Conservation (phyloP, 2,113 vertebrate species). For the Phocoena phocoena region DNA sequence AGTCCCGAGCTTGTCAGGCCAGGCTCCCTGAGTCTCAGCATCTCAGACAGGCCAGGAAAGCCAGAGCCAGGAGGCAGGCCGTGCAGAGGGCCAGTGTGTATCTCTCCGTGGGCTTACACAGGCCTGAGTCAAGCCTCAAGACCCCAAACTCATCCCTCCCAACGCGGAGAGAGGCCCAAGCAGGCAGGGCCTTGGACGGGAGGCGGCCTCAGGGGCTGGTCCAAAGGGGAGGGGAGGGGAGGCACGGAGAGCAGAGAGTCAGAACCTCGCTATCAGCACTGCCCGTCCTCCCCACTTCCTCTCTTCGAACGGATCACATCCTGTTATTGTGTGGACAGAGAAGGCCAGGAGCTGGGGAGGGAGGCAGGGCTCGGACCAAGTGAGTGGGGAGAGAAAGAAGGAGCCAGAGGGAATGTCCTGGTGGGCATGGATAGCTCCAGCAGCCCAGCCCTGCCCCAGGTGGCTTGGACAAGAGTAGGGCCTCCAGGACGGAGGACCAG, state of each 20-base stretch:
- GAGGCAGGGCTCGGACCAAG: constrained; percentile 40
- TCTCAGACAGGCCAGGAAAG: background rate
- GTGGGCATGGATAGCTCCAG: background rate
- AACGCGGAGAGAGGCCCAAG: background rate
- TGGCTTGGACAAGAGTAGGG: background rate
- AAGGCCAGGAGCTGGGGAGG: constrained; percentile 65
- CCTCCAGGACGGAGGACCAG: background rate
- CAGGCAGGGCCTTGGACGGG: background rate
- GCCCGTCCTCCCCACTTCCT: constrained; percentile 77
- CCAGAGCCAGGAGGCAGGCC: background rate
- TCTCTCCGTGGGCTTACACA: background rate
- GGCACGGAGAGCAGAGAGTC: constrained; percentile 2
- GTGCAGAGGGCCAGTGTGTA: background rate
- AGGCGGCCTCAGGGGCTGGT: background rate
- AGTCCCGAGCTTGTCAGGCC: background rate
- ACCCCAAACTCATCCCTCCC: background rate
- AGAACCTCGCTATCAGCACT: constrained; percentile 73
- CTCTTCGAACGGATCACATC: constrained; percentile 77
- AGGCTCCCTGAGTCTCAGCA: background rate
- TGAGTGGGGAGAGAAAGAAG: constrained; percentile 24
- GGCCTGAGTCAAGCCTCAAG: background rate
- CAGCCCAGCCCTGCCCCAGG: background rate
- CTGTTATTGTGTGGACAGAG: constrained; percentile 80
- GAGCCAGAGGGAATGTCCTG: background rate
- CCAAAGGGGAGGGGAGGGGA: background rate